A percentile compares a stretch with the other conserved stretches of the same genome.
Conservation (phyloP, 1,140 invertebrate species). For the Mercenaria mercenaria region DNA sequence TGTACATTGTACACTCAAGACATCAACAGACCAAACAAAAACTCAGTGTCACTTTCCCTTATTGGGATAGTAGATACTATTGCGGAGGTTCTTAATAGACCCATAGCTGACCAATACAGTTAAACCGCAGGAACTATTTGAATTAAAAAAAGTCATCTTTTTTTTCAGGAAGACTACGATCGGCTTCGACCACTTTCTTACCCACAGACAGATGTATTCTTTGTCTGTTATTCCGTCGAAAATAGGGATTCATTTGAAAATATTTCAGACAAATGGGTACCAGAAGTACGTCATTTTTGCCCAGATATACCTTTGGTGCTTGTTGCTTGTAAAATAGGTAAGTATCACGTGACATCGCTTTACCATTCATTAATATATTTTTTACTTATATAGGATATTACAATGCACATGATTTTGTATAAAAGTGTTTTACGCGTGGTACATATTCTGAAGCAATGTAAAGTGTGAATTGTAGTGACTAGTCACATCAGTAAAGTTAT, state of each 20-base stretch:
- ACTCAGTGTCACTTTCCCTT: no score
- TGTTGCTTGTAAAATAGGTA: slow-evolving; percentile 84
- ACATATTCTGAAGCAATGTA: no score
- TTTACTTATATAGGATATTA: not conserved
- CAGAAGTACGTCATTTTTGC: slow-evolving; percentile 87
- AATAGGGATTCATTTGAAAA: slow-evolving; percentile 67
- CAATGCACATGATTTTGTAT: not conserved
- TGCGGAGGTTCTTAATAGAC: no score
- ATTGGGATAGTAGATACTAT: no score
- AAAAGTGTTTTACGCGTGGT: not conserved
- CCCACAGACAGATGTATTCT: slow-evolving; percentile 88
- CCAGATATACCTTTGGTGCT: slow-evolving; percentile 87
- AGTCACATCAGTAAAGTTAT: no score
- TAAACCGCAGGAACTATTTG: no score
- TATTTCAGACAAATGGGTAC: slow-evolving; percentile 81
- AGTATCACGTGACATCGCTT: not conserved
- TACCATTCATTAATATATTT: not conserved
- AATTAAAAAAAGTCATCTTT: no score
- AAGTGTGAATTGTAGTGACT: no score
- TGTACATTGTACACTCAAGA: no score
- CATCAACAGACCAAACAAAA: no score
- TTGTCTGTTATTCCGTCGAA: slow-evolving; percentile 71
- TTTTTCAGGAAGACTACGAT: slow-evolving; percentile 93
- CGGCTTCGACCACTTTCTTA: slow-evolving; percentile 97
- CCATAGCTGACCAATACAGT: no score